Evolutionary conservation across 1,140 invertebrate genomes (phyloP).

Genomic region (Drosophila mayri): DNA sequence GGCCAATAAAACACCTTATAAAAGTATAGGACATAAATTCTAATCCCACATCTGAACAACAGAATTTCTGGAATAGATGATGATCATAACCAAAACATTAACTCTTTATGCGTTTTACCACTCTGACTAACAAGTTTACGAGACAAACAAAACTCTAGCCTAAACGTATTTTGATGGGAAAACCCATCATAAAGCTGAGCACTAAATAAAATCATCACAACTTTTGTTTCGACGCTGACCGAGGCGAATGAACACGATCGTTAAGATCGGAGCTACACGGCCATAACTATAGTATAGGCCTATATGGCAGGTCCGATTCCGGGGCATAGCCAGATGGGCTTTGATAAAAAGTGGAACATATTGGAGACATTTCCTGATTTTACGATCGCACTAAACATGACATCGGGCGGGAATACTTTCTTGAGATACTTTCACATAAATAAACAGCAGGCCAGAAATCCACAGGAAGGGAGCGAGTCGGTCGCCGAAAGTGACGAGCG

Average conservation of each 20-base stretch:
- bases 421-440: constrained; percentile 73
- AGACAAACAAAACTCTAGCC: constrained; percentile 30
- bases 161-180: constrained; percentile 25
- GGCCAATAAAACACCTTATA: constrained; percentile 2
- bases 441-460: constrained; percentile 26
- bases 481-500: constrained; percentile 71
- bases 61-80: constrained; percentile 21
- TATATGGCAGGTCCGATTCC: constrained; percentile 32
- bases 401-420: constrained; percentile 65
- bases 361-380: constrained; percentile 67
- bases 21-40: neutral
- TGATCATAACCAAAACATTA: constrained; percentile 19
- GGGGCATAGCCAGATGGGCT: constrained; percentile 36
- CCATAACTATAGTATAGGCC: constrained; percentile 1
- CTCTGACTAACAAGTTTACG: constrained; percentile 14
- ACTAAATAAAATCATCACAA: constrained; percentile 63
- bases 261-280: constrained; percentile 56
- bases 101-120: constrained; percentile 6
- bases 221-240: constrained; percentile 14
- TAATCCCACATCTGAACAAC: constrained; percentile 9
- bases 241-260: constrained; percentile 67
- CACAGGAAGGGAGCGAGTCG: constrained; percentile 22
- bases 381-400: constrained; percentile 68
- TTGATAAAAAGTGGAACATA: constrained; percentile 63
- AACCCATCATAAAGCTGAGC: constrained; percentile 48